Conservation (phyloP, 2,888 invertebrate genomes). For the Melangyna quadrimaculata region DNA sequence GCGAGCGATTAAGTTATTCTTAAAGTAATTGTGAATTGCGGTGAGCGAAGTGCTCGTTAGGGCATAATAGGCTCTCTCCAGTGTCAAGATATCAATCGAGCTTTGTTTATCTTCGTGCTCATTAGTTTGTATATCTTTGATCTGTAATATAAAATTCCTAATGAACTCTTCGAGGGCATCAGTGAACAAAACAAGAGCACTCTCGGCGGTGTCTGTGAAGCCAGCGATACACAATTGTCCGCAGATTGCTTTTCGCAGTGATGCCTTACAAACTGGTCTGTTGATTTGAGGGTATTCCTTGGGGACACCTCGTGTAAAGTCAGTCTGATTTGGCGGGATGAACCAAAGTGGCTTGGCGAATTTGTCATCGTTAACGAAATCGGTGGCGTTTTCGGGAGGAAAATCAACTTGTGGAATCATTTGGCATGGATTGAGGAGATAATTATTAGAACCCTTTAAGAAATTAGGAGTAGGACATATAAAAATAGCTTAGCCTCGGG, state of each 20-base stretch:
- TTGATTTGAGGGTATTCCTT: conserved; percentile 75
- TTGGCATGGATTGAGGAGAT: conserved; percentile 79
- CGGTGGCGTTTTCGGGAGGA: conserved; percentile 78
- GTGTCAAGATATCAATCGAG: conserved; percentile 73
- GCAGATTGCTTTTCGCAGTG: conserved; percentile 78
- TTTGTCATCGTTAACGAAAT: conserved; percentile 77
- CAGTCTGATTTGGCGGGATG: conserved; percentile 77
- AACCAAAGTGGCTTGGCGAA: conserved; percentile 80
- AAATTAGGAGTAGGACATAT: not conserved
- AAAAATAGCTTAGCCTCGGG: not conserved
- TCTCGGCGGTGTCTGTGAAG: conserved; percentile 79
- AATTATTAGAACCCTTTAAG: conserved; percentile 78
- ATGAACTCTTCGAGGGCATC: conserved; percentile 79
- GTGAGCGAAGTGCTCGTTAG: conserved; percentile 78
- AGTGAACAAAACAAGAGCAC: conserved; percentile 76
- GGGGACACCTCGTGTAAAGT: conserved; percentile 77
- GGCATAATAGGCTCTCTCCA: conserved; percentile 78
- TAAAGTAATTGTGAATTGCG: conserved; percentile 79
- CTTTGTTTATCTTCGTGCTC: conserved; percentile 73
- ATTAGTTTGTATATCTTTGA: conserved; percentile 74
- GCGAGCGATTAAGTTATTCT: conserved; percentile 78
- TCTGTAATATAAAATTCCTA: conserved; percentile 75
- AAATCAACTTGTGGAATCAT: conserved; percentile 80
- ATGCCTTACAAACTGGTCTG: conserved; percentile 74
- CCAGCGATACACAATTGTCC: conserved; percentile 79